Conservation (phyloP, 2,888 invertebrate genomes). For the Plagodis pulveraria region DNA sequence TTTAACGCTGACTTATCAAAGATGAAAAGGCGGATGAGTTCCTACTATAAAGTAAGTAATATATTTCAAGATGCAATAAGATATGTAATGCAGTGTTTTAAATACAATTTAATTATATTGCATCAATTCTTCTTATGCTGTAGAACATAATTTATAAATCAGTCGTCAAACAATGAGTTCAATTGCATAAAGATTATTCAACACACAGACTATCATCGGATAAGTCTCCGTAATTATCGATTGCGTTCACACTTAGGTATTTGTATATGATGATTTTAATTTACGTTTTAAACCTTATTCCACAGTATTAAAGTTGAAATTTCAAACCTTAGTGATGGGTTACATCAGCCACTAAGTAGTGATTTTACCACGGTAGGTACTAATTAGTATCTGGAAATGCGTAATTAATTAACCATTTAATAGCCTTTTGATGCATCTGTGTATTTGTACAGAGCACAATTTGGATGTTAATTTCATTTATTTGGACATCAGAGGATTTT, state of each 20-base stretch:
- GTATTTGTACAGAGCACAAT: conserved; percentile 19
- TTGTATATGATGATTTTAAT: not conserved
- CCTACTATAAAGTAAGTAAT: too few species aligned
- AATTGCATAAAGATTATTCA: conserved; percentile 10
- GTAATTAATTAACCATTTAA: conserved; percentile 33
- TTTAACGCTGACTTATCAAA: too few species aligned
- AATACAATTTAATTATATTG: too few species aligned
- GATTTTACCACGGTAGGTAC: conserved; percentile 23
- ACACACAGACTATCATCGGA: conserved; percentile 11
- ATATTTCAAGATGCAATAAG: too few species aligned
- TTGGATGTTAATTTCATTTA: conserved; percentile 22
- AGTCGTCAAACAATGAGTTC: conserved; percentile 1
- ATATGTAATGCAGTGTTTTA: too few species aligned
- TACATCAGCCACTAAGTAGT: conserved; percentile 18
- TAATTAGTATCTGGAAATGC: conserved; percentile 27
- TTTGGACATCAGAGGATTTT: conserved; percentile 35
- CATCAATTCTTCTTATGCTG: not conserved
- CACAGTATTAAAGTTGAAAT: conserved; percentile 10
- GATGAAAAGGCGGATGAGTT: too few species aligned
- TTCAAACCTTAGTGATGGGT: not conserved
- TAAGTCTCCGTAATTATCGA: conserved; percentile 14
- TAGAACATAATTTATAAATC: not conserved
- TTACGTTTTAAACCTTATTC: conserved; percentile 12
- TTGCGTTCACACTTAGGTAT: conserved; percentile 10
- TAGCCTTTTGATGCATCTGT: conserved; percentile 22